Conservation (phyloP, 2,113 vertebrate species). For the Anoura caudifer region DNA sequence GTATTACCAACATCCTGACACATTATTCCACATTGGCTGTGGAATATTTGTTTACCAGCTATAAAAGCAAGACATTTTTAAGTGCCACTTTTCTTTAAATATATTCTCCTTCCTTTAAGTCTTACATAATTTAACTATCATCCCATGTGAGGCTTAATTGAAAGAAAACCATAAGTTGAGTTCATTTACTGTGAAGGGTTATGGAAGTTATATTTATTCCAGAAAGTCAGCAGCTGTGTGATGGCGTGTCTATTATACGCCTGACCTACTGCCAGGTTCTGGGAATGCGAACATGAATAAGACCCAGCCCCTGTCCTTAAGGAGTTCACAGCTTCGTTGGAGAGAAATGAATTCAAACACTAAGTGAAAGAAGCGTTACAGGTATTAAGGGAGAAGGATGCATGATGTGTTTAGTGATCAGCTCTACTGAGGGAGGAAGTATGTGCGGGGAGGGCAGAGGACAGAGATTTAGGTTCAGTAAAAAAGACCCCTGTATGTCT, state of each 20-base stretch:
- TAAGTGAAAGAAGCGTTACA: background rate
- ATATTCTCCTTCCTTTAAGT: slow-evolving; percentile 37
- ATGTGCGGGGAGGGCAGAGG: background rate
- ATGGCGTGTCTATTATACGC: background rate
- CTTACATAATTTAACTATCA: slow-evolving; percentile 54
- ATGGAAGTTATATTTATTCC: slow-evolving; percentile 32
- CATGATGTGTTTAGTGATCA: background rate
- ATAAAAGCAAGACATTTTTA: background rate
- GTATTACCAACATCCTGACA: background rate
- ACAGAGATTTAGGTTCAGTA: background rate
- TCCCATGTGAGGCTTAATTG: slow-evolving; percentile 41
- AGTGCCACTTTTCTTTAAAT: slow-evolving; percentile 41
- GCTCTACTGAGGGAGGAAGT: background rate
- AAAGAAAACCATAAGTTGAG: slow-evolving; percentile 52
- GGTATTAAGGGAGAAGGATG: background rate
- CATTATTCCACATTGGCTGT: background rate
- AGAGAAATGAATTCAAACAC: background rate
- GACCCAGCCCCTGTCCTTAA: background rate
- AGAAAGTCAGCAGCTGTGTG: background rate
- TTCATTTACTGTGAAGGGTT: slow-evolving; percentile 50
- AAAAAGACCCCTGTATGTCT: background rate
- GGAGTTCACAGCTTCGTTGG: background rate
- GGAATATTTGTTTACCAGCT: background rate
- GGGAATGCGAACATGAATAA: background rate
- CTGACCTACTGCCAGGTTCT: slow-evolving; percentile 1